Evolutionary conservation across 2,797 vertebrate species (phyloP).

Genomic region (Chelon labrosus): DNA sequence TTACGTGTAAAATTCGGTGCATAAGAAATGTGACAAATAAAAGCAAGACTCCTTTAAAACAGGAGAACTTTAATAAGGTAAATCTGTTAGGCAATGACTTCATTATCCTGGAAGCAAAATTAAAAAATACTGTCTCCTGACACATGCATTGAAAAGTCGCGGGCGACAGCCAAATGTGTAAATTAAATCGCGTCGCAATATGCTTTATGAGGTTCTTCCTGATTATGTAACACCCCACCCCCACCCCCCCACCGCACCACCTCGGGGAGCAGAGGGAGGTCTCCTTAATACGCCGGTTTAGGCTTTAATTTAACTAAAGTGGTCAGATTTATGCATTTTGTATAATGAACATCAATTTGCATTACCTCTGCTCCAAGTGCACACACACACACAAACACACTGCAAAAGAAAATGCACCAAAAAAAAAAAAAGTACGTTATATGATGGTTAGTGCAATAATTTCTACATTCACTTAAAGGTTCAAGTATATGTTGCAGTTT

Average conservation of each 20-base stretch:
- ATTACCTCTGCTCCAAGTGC: slow-evolving; percentile 43
- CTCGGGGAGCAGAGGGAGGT: slow-evolving; percentile 48
- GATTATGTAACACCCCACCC: slow-evolving; percentile 52
- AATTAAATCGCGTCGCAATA: slow-evolving; percentile 63
- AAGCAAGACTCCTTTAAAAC: too few relatives aligned
- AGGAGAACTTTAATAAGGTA: too few relatives aligned
- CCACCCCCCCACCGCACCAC: slow-evolving; percentile 1
- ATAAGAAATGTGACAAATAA: too few relatives aligned
- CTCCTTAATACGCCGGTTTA: slow-evolving; percentile 69
- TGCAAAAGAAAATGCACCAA: not conserved
- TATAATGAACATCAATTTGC: slow-evolving; percentile 77
- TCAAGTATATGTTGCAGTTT: not conserved
- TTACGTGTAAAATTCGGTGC: too few relatives aligned
- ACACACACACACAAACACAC: not conserved
- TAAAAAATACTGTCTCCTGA: slow-evolving; percentile 19
- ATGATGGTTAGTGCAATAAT: not conserved
- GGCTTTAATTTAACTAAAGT: slow-evolving; percentile 78
- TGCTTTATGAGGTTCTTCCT: slow-evolving; percentile 62
- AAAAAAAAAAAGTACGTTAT: not conserved
- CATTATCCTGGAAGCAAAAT: slow-evolving; percentile 33
- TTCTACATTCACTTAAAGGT: not conserved
- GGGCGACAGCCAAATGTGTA: slow-evolving; percentile 56
- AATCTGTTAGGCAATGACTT: slow-evolving; percentile 11
- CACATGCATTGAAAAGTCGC: slow-evolving; percentile 36
- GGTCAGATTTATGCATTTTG: slow-evolving; percentile 79